phyloP scores from a whole-genome alignment of 2,797 vertebrate genomes.

The Catostomus latipinnis region DNA sequence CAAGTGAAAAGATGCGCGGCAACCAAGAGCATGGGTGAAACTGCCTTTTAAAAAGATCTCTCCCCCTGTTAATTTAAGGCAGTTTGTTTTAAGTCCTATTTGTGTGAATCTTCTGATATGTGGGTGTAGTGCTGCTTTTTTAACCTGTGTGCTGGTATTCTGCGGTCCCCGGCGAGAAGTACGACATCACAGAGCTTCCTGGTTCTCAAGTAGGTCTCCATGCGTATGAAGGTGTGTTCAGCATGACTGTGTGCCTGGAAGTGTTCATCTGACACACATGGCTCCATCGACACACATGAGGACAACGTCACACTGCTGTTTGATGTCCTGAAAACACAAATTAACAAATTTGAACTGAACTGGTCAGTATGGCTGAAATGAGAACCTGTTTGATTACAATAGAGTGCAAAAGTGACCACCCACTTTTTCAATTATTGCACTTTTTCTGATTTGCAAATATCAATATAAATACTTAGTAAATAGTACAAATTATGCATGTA shows the following conservation, averaged over 20 bases:
- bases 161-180: conserved; percentile 91
- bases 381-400: not conserved
- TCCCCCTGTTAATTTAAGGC: no score
- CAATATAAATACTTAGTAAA: no score
- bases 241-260: conserved; percentile 95
- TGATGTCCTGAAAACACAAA: conserved; percentile 80
- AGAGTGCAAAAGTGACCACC: not conserved
- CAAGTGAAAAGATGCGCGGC: no score
- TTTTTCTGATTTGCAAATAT: no score
- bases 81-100: no score
- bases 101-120: not conserved
- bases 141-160: conserved; percentile 97
- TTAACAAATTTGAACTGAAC: not conserved
- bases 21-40: no score
- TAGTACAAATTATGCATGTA: no score
- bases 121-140: conserved; percentile 85
- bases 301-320: conserved; percentile 90
- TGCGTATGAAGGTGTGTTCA: conserved; percentile 93
- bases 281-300: conserved; percentile 91
- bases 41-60: no score
- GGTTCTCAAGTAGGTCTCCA: conserved; percentile 94
- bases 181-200: conserved; percentile 94
- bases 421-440: no score
- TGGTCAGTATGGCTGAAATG: not conserved
- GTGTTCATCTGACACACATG: conserved; percentile 93